These are phyloP conservation scores for Oncopeltus fasciatus DNA, from an alignment of 1,140 invertebrate genomes.

Conservation along the genomic window DNA sequence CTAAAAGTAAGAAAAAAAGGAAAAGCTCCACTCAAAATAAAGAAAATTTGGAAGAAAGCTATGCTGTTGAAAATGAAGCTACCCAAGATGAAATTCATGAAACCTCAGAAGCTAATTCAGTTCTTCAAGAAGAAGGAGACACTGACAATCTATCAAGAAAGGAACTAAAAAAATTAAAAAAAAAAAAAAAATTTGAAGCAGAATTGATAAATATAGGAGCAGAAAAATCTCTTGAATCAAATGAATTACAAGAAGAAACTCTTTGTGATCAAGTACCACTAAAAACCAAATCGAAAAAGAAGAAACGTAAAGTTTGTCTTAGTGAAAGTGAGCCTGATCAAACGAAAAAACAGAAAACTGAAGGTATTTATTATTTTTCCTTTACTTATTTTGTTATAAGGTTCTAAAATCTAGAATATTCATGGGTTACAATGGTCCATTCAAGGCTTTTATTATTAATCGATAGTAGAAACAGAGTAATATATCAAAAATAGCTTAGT, in stretches of 20 bases:
- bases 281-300: background rate
- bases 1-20: background rate
- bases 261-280: no score
- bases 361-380: background rate
- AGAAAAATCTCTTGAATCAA: background rate
- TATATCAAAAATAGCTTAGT: no score
- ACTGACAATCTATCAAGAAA: conserved; percentile 11
- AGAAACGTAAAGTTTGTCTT: background rate
- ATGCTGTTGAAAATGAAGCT: background rate
- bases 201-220: conserved; percentile 1
- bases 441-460: no score
- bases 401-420: no score
- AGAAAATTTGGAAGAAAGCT: background rate
- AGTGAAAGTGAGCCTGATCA: background rate
- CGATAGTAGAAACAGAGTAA: no score
- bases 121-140: background rate
- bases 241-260: background rate
- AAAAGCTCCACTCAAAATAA: background rate
- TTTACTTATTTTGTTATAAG: background rate
- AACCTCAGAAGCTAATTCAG: background rate
- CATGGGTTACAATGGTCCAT: no score
- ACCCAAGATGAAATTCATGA: background rate
- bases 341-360: background rate
- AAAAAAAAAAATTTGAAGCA: conserved; percentile 6
- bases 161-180: conserved; percentile 10